Conservation (phyloP, 2,797 vertebrate species). For the Margarornis squamiger region DNA sequence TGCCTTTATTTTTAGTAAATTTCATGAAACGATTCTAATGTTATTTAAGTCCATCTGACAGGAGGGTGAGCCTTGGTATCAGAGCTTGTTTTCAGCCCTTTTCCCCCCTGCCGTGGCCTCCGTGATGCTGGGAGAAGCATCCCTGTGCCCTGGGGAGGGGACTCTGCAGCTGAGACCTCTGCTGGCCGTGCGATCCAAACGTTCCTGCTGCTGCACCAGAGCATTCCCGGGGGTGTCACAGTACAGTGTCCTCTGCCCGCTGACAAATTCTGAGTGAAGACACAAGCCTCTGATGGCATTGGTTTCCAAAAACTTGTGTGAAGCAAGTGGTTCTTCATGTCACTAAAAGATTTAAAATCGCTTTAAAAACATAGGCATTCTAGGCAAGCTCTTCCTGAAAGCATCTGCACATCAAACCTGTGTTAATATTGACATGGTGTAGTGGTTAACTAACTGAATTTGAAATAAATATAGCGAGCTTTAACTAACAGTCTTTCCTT, state of each 20-base stretch:
- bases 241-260: not conserved
- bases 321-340: not conserved
- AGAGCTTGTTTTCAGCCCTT: not conserved
- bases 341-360: not conserved
- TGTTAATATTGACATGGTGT: not conserved
- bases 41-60: not conserved
- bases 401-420: not conserved
- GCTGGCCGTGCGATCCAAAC: not conserved
- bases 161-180: constrained; percentile 5
- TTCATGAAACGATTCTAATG: not conserved
- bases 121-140: not conserved
- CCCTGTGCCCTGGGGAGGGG: not conserved
- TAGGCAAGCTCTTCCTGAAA: not conserved
- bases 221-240: accelerated
- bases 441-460: constrained; percentile 41
- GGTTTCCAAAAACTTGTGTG: not conserved
- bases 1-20: not conserved
- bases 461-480: constrained; percentile 34
- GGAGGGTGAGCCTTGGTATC: not conserved
- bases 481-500: constrained; percentile 53
- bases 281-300: not conserved
- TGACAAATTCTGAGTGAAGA: not conserved
- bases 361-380: not conserved
- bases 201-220: not conserved
- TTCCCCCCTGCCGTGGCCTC: accelerated